These are phyloP conservation scores for Chauna torquata DNA, from an alignment of 2,113 vertebrate species.

Conservation along the genomic window DNA sequence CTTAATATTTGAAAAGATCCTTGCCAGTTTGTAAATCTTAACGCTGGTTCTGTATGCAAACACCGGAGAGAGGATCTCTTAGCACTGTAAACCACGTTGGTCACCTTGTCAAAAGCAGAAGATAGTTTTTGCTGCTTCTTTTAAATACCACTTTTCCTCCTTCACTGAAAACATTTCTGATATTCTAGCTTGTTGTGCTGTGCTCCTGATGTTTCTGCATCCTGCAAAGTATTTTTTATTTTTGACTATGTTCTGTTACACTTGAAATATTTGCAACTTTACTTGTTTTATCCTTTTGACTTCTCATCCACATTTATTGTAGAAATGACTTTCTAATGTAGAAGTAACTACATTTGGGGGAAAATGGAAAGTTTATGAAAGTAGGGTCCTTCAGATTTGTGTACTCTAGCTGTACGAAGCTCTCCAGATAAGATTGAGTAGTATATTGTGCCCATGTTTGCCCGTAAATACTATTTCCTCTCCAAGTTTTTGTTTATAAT, in stretches of 20 bases:
- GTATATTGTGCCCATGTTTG: background rate
- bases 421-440: background rate
- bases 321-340: background rate
- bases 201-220: background rate
- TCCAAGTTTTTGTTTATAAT: background rate
- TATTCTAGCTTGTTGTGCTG: background rate
- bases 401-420: background rate
- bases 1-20: background rate
- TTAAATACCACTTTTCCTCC: background rate
- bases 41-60: background rate
- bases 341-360: background rate
- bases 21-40: background rate
- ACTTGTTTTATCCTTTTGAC: background rate
- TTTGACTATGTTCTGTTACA: background rate
- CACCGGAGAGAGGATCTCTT: background rate
- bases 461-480: background rate
- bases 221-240: background rate
- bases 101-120: background rate
- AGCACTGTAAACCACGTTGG: background rate
- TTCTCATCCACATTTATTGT: background rate
- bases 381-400: background rate
- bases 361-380: background rate
- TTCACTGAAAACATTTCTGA: background rate
- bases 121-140: background rate
- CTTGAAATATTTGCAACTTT: background rate